Evolutionary conservation across 2,888 invertebrate species (phyloP).

Genomic region (Hydroisotoma schaefferi): DNA sequence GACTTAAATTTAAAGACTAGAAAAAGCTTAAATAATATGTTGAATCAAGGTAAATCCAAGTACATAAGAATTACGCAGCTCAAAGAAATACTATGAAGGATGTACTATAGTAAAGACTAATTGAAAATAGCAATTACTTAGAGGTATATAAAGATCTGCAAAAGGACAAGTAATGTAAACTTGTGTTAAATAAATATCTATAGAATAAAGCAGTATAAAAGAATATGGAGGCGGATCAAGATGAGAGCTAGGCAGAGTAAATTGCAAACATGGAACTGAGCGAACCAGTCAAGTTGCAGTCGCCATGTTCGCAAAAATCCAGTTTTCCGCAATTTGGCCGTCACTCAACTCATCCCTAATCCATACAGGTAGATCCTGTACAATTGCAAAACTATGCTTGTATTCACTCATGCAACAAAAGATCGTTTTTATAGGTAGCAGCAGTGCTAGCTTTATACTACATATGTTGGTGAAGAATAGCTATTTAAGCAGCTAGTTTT

Average conservation of each 20-base stretch:
- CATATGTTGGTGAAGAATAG: too few relatives aligned
- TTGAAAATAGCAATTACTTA: neutral
- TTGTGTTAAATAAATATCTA: too few relatives aligned
- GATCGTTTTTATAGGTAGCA: neutral
- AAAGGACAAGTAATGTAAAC: too few relatives aligned
- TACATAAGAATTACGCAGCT: too few relatives aligned
- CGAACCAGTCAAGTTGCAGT: neutral
- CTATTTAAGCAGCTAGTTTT: too few relatives aligned
- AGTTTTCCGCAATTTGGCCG: slow-evolving; percentile 4
- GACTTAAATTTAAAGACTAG: too few relatives aligned
- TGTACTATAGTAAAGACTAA: neutral
- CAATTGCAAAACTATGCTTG: slow-evolving; percentile 2
- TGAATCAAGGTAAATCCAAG: too few relatives aligned
- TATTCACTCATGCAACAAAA: neutral
- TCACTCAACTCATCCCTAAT: neutral
- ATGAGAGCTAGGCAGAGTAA: neutral
- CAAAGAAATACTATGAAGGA: neutral
- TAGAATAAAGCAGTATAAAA: too few relatives aligned
- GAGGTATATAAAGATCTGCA: too few relatives aligned
- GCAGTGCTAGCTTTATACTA: too few relatives aligned
- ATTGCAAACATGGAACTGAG: slow-evolving; percentile 5
- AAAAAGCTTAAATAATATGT: too few relatives aligned
- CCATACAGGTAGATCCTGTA: too few relatives aligned
- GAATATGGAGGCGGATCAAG: slow-evolving; percentile 3
- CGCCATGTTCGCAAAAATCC: slow-evolving; percentile 6